Conservation (phyloP, 2,888 invertebrate genomes). For the Hypselothyrea guttata region DNA sequence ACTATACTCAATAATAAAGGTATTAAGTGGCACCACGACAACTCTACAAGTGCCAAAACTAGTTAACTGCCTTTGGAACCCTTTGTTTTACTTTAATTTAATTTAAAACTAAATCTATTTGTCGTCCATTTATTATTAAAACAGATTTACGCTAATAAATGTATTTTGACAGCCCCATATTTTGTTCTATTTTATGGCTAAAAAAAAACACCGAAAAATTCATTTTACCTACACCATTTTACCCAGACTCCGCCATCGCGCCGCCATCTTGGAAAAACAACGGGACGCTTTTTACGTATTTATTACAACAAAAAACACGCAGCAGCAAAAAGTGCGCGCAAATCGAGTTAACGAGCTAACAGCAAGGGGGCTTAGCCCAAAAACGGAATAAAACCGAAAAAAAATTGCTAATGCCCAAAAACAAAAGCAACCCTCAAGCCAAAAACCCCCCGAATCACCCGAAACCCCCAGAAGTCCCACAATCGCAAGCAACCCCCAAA, state of each 20-base stretch:
- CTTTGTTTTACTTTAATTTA: too few relatives aligned
- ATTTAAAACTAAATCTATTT: too few relatives aligned
- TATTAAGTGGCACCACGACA: too few relatives aligned
- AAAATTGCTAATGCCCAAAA: conserved; percentile 27
- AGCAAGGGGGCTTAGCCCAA: conserved; percentile 43
- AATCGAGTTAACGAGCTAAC: conserved; percentile 77
- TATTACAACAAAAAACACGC: conserved; percentile 54
- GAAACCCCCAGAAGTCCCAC: not conserved
- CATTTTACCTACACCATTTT: conserved; percentile 4
- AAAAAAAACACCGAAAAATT: conserved; percentile 35
- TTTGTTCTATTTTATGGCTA: too few relatives aligned
- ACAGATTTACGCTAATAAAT: too few relatives aligned
- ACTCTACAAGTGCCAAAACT: too few relatives aligned
- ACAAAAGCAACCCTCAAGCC: conserved; percentile 26
- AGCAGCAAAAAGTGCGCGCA: conserved; percentile 49
- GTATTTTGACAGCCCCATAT: too few relatives aligned
- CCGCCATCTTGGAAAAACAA: conserved; percentile 74
- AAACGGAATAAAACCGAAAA: too few relatives aligned
- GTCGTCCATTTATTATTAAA: too few relatives aligned
- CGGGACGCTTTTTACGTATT: conserved; percentile 59
- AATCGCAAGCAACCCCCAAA: conserved; percentile 57
- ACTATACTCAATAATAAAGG: too few relatives aligned
- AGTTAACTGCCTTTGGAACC: too few relatives aligned
- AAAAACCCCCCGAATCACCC: conserved; percentile 17
- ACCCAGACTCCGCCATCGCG: not conserved